Evolutionary conservation across 2,888 invertebrate species (phyloP).

Genomic region (Cetonia aurata): DNA sequence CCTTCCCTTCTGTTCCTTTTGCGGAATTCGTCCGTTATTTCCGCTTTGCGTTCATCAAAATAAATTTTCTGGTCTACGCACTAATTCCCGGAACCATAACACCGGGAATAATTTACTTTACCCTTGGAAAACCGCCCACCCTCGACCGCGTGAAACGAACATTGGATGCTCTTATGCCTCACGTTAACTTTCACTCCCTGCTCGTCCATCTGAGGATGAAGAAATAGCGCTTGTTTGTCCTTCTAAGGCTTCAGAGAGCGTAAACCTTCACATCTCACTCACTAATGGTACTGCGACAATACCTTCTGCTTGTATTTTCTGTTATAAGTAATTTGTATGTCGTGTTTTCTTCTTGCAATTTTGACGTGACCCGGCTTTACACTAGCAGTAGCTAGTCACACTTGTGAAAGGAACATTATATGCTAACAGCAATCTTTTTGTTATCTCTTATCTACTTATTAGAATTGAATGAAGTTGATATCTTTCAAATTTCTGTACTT

Average conservation of each 20-base stretch:
- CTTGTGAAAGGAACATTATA: too few species aligned
- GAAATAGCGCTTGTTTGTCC: background rate
- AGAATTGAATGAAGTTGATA: too few species aligned
- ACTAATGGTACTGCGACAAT: background rate
- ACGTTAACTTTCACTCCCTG: constrained; percentile 20
- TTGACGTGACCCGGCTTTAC: too few species aligned
- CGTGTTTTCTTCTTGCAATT: too few species aligned
- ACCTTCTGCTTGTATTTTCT: too few species aligned
- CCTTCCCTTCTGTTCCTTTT: background rate
- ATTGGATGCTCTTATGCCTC: constrained; percentile 18
- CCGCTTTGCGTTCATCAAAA: constrained; percentile 21
- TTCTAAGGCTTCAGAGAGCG: background rate
- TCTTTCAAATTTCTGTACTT: too few species aligned
- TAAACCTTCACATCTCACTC: constrained; percentile 10
- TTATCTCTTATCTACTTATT: too few species aligned
- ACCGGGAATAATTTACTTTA: constrained; percentile 28
- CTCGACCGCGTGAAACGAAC: constrained; percentile 15
- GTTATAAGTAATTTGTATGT: too few species aligned
- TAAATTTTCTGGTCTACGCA: constrained; percentile 11
- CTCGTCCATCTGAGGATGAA: constrained; percentile 20
- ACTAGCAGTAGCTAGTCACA: too few species aligned
- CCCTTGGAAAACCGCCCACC: constrained; percentile 2
- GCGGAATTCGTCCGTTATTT: constrained; percentile 8
- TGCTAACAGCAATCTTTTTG: too few species aligned
- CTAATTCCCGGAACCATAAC: constrained; percentile 11